Conservation (phyloP, 2,797 vertebrate species). For the Rhyacichthys aspro region DNA sequence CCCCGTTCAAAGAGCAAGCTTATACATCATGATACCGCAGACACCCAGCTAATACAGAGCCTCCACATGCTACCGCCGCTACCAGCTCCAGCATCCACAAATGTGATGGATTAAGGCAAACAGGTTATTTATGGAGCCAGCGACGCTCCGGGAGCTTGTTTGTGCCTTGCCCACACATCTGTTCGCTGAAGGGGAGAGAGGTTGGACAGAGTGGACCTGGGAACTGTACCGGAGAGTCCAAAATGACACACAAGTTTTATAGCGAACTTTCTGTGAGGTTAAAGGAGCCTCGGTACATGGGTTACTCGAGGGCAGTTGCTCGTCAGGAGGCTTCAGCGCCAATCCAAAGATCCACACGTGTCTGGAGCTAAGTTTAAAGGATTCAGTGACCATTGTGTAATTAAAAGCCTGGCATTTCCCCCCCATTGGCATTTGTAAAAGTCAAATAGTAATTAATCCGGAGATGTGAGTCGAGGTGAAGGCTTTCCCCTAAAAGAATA, state of each 20-base stretch:
- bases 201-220: slow-evolving; percentile 55
- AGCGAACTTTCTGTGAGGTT: slow-evolving; percentile 32
- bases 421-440: slow-evolving; percentile 20
- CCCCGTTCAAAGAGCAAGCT: slow-evolving; percentile 66
- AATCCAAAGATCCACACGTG: slow-evolving; percentile 2
- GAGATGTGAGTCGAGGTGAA: slow-evolving; percentile 18
- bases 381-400: slow-evolving; percentile 10
- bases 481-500: slow-evolving; percentile 8
- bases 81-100: slow-evolving; percentile 58
- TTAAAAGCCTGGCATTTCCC: slow-evolving; percentile 9
- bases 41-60: slow-evolving; percentile 52
- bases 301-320: slow-evolving; percentile 41
- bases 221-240: slow-evolving; percentile 55
- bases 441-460: slow-evolving; percentile 11
- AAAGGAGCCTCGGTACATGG: slow-evolving; percentile 46
- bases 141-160: slow-evolving; percentile 60
- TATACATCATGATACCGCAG: slow-evolving; percentile 74
- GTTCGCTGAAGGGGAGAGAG: slow-evolving; percentile 62
- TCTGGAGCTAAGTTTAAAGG: background rate
- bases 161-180: slow-evolving; percentile 70
- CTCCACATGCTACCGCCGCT: slow-evolving; percentile 52
- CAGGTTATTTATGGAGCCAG: slow-evolving; percentile 72
- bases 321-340: slow-evolving; percentile 35
- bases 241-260: slow-evolving; percentile 28
- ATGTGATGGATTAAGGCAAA: slow-evolving; percentile 77